phyloP scores from a whole-genome alignment of 2,888 invertebrate species.

The Nemotelus nigrinus region DNA sequence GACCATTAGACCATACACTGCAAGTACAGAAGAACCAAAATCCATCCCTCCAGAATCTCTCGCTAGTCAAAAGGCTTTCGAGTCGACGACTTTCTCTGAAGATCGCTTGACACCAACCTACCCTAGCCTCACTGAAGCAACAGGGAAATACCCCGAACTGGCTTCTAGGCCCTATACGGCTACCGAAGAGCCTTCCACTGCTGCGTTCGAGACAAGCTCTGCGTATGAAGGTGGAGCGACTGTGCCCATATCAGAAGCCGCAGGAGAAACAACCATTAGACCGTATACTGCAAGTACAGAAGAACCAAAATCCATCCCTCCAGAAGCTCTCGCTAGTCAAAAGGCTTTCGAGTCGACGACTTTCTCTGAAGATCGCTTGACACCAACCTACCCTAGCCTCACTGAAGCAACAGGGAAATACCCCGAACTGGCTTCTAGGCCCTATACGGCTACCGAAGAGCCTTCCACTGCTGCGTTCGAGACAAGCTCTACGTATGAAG shows the following conservation, averaged over 20 bases:
- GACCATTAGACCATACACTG: not conserved
- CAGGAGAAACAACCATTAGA: too few relatives aligned
- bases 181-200: not conserved
- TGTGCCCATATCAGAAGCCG: too few relatives aligned
- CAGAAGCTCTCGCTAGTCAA: too few relatives aligned
- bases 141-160: not conserved
- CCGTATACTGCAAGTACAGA: too few relatives aligned
- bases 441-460: not conserved
- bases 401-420: not conserved
- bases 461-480: not conserved
- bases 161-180: not conserved
- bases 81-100: not conserved
- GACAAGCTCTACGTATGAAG: not conserved
- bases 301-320: too few relatives aligned
- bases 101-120: not conserved
- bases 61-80: not conserved
- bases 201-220: not conserved
- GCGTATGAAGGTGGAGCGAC: not conserved
- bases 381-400: not conserved
- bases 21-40: not conserved
- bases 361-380: not conserved
- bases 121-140: not conserved
- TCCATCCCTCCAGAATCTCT: not conserved
- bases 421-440: not conserved
- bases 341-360: too few relatives aligned